Base-by-base conservation (phyloP, 2,797 vertebrate species). In the Lepus townsendii region DNA sequence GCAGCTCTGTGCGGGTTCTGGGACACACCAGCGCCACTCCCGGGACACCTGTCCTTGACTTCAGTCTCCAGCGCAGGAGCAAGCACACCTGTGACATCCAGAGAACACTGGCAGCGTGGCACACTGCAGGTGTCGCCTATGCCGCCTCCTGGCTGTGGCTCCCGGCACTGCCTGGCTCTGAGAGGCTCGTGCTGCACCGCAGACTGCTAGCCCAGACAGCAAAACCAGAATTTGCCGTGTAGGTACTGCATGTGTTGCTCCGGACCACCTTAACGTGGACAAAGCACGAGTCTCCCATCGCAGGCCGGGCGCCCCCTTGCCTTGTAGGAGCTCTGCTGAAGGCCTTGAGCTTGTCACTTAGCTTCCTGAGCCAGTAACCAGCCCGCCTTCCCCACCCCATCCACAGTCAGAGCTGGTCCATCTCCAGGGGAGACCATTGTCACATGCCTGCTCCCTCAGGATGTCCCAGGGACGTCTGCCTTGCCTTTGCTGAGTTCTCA, bases 361-460 rank as follows among this genome's bases (percentile, higher is more conserved):
- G 24, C 5, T 22, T 27, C 19, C 60, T 60, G 12, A 32, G 24
- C 4, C 4, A 8, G 63, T 3, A 42, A 4, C 19, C 66, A 7
- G 17, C 9, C 1, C 0, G 1, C 26, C 8, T 52, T 38, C n/a
- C 27, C 5, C 4, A 11, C 12, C 71, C 54, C 4, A 14, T 9
- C 14, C 27, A 50, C 30, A 27, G 35, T 6, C 7, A n/a, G 69
- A 2, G 8, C 3, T 50, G 22, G 17, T 26, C 19, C 42, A 42
- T 14, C 50, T 22, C 32, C 50, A 52, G 20, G 22, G 8, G 4
- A 30, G 52, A 19, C 4, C 22, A 11, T 4, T 5, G 32, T 1
- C 30, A 35, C 57, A 26, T 32, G 42, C 17, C 12, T 3, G 27
- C 13, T 42, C 22, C 32, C 22, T 42, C 32, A 3, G n/a, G 9